Conservation (phyloP, 1,140 invertebrate species). For the Leptinotarsa undecemlineata region DNA sequence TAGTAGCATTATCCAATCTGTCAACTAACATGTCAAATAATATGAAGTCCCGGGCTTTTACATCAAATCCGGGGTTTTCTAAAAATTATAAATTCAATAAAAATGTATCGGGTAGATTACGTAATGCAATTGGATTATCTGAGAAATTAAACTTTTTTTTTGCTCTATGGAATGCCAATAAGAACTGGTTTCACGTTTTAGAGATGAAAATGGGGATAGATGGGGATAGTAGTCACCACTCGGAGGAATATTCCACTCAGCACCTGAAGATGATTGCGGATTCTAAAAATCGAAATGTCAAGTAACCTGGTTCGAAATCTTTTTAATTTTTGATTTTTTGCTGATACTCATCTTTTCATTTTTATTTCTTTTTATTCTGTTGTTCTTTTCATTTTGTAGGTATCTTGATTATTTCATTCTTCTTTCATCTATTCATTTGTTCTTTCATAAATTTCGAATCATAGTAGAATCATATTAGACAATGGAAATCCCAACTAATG, state of each 20-base stretch:
- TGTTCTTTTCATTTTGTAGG: constrained; percentile 1
- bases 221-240: no score
- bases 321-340: no score
- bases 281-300: no score
- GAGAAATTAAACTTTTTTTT: neutral
- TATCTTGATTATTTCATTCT: neutral
- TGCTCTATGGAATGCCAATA: constrained; percentile 10
- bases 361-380: neutral
- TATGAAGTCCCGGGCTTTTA: constrained; percentile 1
- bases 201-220: no score
- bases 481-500: no score
- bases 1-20: neutral
- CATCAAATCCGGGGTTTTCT: neutral
- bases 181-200: neutral
- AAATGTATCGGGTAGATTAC: constrained; percentile 9
- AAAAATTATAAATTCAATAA: neutral
- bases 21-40: constrained; percentile 9
- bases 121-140: constrained; percentile 6
- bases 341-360: neutral
- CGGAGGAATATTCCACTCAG: no score
- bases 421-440: no score
- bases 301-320: no score
- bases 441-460: no score
- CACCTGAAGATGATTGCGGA: no score
- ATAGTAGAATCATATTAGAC: no score